Base-by-base conservation (phyloP, 2,797 vertebrate species). In the Manis crassicaudata region DNA sequence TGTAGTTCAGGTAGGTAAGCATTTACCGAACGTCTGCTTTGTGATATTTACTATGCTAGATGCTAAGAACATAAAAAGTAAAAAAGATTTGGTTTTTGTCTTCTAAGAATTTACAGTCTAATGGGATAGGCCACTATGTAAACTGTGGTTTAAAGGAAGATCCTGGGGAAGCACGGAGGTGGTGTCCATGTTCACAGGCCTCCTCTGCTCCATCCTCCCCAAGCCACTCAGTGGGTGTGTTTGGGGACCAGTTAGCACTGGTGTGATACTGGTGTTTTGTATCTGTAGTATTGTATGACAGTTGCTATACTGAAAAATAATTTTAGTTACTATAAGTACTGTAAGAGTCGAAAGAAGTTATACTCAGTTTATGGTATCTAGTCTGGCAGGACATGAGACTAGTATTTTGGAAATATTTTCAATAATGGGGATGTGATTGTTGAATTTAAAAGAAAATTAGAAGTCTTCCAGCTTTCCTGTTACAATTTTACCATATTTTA, bases 361-460 rank as follows among this genome's bases (percentile, higher is more conserved):
- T 37, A 29, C 56, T 79, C 29, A 40, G 35, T 60, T 73, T 50
- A 21, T 81, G 35, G 29, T 63, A 35, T 40, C 18, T 70, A 72
- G 27, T n/a, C 1, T 85, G 16, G 1, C 32, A 58, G 46, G 40
- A 65, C 46, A 68, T 65, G 87, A 82, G 68, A 91, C 0, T 40
- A 17, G 13, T 67, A 81, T 89, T 83, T 75, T 63, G 43, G 54
- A 94, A 73, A 20, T 77, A 20, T 82, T 90, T 94, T 82, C n/a
- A 85, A 5, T 81, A 88, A 67, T 6, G 4, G 23, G 43, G 0
- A 1, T 56, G 4, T 86, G 54, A 73, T 82, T 37, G 32, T 9
- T 68, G 83, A 86, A 35, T 90, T 88, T 67, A 54, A 92, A 77
- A 83, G 81, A 63, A 82, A 79, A 43, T 56, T 63, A 88, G 60